These are phyloP conservation scores for Gephyroberyx darwinii DNA, from an alignment of 2,797 vertebrate species.

Conservation along the genomic window DNA sequence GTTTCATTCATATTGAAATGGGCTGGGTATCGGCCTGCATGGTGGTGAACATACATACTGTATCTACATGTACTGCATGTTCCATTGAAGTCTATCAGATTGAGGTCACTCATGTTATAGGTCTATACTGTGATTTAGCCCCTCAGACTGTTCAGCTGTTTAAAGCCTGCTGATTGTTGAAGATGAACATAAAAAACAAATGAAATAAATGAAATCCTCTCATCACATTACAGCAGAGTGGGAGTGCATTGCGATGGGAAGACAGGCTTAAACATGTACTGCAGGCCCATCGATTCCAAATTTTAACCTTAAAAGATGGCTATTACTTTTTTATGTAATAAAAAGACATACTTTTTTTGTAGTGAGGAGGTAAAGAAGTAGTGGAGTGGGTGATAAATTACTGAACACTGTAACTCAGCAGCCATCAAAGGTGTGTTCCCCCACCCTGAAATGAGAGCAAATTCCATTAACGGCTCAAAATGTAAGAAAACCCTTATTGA, in stretches of 20 bases:
- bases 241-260: neutral
- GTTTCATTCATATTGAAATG: conserved; percentile 69
- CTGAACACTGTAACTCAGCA: conserved; percentile 52
- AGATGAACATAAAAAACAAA: conserved; percentile 1
- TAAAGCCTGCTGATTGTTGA: conserved; percentile 16
- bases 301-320: conserved; percentile 19
- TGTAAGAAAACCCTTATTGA: conserved; percentile 77
- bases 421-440: conserved; percentile 68
- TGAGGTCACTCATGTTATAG: conserved; percentile 56
- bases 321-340: conserved; percentile 44
- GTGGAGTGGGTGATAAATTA: conserved; percentile 46
- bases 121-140: conserved; percentile 32
- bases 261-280: neutral
- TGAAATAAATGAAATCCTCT: neutral
- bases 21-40: conserved; percentile 25
- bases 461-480: conserved; percentile 73
- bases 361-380: conserved; percentile 27
- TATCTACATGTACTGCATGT: conserved; percentile 32
- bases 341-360: conserved; percentile 23
- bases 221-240: too few species aligned
- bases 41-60: conserved; percentile 30
- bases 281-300: neutral
- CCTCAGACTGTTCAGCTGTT: conserved; percentile 14
- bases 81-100: conserved; percentile 63
- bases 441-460: conserved; percentile 63